phyloP scores from a whole-genome alignment of 2,113 vertebrate species.

The Phocoena sinus region DNA sequence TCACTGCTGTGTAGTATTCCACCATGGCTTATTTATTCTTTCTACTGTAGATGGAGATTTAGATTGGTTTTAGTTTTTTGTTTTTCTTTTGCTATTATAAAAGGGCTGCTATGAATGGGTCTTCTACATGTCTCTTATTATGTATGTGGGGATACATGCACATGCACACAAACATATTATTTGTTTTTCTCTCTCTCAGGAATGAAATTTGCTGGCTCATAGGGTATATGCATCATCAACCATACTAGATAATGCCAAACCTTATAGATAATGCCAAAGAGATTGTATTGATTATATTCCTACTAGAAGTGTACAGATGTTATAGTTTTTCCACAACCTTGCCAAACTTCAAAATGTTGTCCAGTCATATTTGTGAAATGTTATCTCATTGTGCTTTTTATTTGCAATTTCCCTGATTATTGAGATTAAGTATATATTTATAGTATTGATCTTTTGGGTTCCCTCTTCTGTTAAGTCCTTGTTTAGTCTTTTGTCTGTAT shows the following conservation, averaged over 20 bases:
- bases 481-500: neutral
- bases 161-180: neutral
- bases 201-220: neutral
- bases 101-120: neutral
- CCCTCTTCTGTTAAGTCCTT: slow-evolving; percentile 12
- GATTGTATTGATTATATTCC: neutral
- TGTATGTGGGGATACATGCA: neutral
- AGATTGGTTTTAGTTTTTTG: neutral
- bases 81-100: neutral
- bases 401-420: slow-evolving; percentile 1
- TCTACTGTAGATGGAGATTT: neutral
- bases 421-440: neutral
- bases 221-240: neutral
- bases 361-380: neutral
- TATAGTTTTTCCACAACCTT: neutral
- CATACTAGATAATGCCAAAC: neutral
- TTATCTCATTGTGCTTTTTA: neutral
- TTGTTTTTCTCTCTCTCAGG: neutral
- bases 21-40: neutral
- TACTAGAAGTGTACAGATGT: neutral
- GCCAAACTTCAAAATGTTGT: neutral
- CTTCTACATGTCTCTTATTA: neutral
- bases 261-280: neutral
- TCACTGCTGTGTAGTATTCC: neutral
- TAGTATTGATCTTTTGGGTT: neutral